Evolutionary conservation across 2,797 vertebrate species (phyloP), one percentile per base, ranked within the genome.

Genomic region (Meda fulgida): DNA sequence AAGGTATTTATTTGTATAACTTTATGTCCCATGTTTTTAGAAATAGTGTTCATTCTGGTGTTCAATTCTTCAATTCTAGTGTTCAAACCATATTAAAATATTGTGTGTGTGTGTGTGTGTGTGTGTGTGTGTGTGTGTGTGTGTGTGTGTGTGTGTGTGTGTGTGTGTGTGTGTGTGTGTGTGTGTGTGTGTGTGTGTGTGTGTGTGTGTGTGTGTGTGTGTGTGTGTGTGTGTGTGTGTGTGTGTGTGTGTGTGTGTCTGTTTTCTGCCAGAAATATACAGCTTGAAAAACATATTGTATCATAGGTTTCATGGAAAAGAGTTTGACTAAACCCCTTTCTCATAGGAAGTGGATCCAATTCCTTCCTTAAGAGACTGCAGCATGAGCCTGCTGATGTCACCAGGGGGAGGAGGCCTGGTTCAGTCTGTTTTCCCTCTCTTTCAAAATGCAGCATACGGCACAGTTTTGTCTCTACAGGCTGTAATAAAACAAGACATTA

Each of bases 401-500:
- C 13, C 29, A 51, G 23, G 55, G 10, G 19, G 5, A 77, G 31
- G 7, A 77, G 31, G 7, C 18, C 72, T 55, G 46, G 18, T 31
- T 60, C 83, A 16, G 29, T 72, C 29, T 38, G 4, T 63, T 21
- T 9, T 4, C 40, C 53, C 16, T 71, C 66, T 26, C 46, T 2
- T 10, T 70, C 79, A 40, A 71, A 71, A 40, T 8, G 4, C 14
- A 60, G 51, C 38, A 63, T 14, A 21, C 14, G 40, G 13, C 55
- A 29, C 31, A 36, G 29, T n/a, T 21, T 65, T 51, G 40, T 29
- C 46, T 65, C 67, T 53, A 11, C 51, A n/a, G 75, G 29, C 65
- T 69, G 23, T 73, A 73, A 72, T 79, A 73, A 26, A 48, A 36
- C 6, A 51, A 72, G 9, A 84, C 29, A 71, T 63, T 14, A 10